Percentiles rank a stretch among this genome's conserved stretches.
These are phyloP conservation scores for Squalus acanthias DNA, from an alignment of 2,797 vertebrate genomes.

Conservation along the genomic window DNA sequence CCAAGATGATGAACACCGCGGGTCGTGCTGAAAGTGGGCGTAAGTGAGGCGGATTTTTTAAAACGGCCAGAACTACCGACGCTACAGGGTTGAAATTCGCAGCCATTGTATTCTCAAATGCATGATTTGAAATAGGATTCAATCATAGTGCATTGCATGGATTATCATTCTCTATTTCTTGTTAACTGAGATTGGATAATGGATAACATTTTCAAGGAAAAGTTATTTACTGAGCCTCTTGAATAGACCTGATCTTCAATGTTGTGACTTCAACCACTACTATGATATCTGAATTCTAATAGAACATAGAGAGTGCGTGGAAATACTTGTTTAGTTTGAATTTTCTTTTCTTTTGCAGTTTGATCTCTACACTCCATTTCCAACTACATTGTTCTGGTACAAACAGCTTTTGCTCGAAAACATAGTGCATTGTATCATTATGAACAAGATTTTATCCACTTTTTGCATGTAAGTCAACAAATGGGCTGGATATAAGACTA, in stretches of 20 bases:
- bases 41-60: too few relatives aligned
- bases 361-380: not conserved
- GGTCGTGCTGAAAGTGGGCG: too few relatives aligned
- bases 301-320: too few relatives aligned
- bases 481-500: not conserved
- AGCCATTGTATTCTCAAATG: not conserved
- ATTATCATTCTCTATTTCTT: not conserved
- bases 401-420: not conserved
- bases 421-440: not conserved
- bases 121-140: conserved; percentile 4
- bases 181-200: not conserved
- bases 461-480: not conserved
- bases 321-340: not conserved
- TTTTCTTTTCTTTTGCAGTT: not conserved
- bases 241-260: not conserved
- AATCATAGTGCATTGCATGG: not conserved
- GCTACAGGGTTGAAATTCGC: too few relatives aligned
- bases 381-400: not conserved
- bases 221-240: not conserved
- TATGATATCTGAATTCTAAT: not conserved
- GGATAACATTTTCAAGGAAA: not conserved
- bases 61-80: too few relatives aligned
- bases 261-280: not conserved
- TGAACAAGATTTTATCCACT: not conserved
- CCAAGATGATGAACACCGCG: too few relatives aligned